phyloP scores from a whole-genome alignment of 1,140 invertebrate species.

The Drosophila micromelanica region DNA sequence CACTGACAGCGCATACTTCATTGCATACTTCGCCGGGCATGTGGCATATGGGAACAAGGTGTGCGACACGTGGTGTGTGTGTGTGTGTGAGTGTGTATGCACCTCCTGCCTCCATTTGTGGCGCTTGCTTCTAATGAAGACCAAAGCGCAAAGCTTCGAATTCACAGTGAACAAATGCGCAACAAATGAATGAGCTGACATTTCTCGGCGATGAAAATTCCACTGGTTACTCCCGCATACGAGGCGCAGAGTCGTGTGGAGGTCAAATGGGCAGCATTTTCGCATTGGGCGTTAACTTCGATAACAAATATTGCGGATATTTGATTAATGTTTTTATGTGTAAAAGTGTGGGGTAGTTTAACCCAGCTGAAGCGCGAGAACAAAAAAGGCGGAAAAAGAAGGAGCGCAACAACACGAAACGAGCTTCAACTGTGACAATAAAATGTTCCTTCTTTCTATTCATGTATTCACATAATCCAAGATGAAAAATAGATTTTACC shows the following conservation, averaged over 20 bases:
- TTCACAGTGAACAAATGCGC: slow-evolving; percentile 48
- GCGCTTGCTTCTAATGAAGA: slow-evolving; percentile 68
- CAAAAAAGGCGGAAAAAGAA: not conserved
- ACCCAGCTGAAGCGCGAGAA: not conserved
- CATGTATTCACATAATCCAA: slow-evolving; percentile 81
- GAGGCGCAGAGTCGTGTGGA: not conserved
- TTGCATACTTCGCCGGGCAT: slow-evolving; percentile 63
- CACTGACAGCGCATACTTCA: slow-evolving; percentile 63
- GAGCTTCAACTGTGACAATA: slow-evolving; percentile 75
- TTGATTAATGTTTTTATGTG: slow-evolving; percentile 66
- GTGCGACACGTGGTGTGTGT: slow-evolving; percentile 45
- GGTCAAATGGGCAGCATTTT: slow-evolving; percentile 29
- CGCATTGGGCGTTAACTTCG: slow-evolving; percentile 1
- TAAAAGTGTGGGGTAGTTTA: not conserved
- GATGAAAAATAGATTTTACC: slow-evolving; percentile 80
- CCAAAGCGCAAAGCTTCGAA: slow-evolving; percentile 42
- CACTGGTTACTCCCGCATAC: not conserved
- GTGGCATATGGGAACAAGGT: slow-evolving; percentile 3
- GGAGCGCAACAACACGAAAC: slow-evolving; percentile 19
- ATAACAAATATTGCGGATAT: slow-evolving; percentile 68
- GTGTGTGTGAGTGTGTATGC: slow-evolving; percentile 7
- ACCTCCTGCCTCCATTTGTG: slow-evolving; percentile 46
- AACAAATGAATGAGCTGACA: slow-evolving; percentile 46
- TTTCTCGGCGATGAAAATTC: slow-evolving; percentile 15
- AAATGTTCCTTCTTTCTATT: slow-evolving; percentile 69